Percentiles rank a stretch among this genome's conserved stretches.
Conservation (phyloP, 2,797 vertebrate genomes). For the Borostomias antarcticus region DNA sequence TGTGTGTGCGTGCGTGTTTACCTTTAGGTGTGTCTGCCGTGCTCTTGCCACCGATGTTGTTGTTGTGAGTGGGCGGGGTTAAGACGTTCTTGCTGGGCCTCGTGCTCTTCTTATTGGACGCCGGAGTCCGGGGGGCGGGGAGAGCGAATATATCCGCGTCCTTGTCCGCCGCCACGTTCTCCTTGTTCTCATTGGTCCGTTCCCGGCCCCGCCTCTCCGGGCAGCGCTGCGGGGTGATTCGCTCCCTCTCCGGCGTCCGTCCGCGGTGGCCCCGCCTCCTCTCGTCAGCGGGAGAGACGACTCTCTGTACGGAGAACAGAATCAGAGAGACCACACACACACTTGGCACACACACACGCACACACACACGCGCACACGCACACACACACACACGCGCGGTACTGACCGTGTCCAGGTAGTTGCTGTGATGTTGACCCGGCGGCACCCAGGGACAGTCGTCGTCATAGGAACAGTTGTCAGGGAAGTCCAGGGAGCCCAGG, state of each 20-base stretch:
- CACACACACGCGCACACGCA: background rate
- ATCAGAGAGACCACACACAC: background rate
- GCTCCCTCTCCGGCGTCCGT: constrained; percentile 51
- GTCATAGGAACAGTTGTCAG: constrained; percentile 58
- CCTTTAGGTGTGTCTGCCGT: constrained; percentile 68
- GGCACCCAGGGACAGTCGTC: constrained; percentile 69
- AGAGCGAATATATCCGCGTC: constrained; percentile 72
- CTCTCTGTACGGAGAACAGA: constrained; percentile 58
- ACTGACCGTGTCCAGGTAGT: constrained; percentile 54
- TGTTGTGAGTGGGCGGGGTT: constrained; percentile 61
- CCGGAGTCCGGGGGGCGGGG: constrained; percentile 80
- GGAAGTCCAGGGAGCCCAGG: constrained; percentile 75
- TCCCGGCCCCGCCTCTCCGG: constrained; percentile 55
- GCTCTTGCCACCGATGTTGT: constrained; percentile 32
- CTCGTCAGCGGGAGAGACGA: constrained; percentile 55
- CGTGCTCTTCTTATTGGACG: constrained; percentile 66
- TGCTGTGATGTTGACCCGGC: constrained; percentile 42
- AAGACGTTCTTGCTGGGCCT: constrained; percentile 67
- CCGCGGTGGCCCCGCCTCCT: constrained; percentile 49
- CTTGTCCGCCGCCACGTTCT: constrained; percentile 74
- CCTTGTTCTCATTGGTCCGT: constrained; percentile 79
- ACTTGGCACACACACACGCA: background rate
- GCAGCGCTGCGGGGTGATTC: constrained; percentile 31
- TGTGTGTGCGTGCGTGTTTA: constrained; percentile 51
- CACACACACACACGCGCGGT: background rate